phyloP scores from a whole-genome alignment of 2,888 invertebrate species.

The Flexamia atlantica region DNA sequence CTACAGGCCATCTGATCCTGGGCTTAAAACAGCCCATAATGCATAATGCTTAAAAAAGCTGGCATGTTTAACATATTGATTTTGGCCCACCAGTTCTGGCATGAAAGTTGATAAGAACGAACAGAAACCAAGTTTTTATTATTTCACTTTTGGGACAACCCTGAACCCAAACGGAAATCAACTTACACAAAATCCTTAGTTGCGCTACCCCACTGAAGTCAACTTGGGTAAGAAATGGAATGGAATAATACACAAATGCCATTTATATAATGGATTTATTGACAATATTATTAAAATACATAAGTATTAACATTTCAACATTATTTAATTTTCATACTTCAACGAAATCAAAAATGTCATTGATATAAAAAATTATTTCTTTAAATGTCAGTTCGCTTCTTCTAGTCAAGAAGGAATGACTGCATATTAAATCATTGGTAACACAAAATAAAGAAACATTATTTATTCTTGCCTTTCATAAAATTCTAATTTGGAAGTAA shows the following conservation, averaged over 20 bases:
- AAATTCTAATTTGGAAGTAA: not conserved
- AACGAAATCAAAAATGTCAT: not conserved
- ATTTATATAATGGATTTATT: constrained; percentile 12
- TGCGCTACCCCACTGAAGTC: no score
- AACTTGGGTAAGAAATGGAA: not conserved
- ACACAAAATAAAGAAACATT: not conserved
- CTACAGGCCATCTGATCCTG: no score
- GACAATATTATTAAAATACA: constrained; percentile 37
- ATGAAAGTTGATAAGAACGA: no score
- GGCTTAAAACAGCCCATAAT: no score
- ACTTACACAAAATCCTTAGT: no score
- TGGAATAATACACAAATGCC: not conserved
- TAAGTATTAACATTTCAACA: constrained; percentile 7
- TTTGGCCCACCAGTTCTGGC: no score
- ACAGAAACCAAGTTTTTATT: no score
- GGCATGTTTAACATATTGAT: no score
- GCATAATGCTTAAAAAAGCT: no score
- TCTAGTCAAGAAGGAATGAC: not conserved
- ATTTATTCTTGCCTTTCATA: not conserved
- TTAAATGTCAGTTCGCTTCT: not conserved
- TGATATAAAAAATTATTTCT: not conserved
- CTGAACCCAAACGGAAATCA: no score
- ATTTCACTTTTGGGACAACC: no score
- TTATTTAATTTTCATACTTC: not conserved
- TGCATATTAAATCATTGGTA: not conserved